A percentile compares a stretch with the other conserved stretches of the same genome.
phyloP scores from a whole-genome alignment of 2,113 vertebrate genomes.

The Conger conger region DNA sequence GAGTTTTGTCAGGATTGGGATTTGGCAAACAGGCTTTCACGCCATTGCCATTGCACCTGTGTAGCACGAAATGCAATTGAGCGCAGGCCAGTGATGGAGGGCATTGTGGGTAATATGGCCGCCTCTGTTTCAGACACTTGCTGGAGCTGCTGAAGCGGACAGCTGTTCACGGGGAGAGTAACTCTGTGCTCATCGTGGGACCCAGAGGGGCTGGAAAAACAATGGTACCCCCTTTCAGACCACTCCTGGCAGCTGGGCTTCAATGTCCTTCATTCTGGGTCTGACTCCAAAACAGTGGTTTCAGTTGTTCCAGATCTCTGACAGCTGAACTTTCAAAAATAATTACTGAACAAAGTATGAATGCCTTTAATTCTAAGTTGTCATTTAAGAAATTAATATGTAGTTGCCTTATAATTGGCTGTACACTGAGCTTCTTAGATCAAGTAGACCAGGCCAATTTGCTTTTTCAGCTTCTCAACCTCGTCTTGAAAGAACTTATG shows the following conservation, averaged over 20 bases:
- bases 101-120: slow-evolving; percentile 39
- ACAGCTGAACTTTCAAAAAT: background rate
- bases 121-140: slow-evolving; percentile 75
- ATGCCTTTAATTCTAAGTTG: background rate
- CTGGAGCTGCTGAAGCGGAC: slow-evolving; percentile 87
- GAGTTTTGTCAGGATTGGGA: background rate
- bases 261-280: background rate
- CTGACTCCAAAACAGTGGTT: background rate
- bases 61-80: background rate
- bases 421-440: background rate
- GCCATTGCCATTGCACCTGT: slow-evolving; percentile 11
- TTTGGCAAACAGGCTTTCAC: background rate
- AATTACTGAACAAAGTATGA: too few species aligned
- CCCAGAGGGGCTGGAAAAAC: slow-evolving; percentile 90
- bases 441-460: background rate
- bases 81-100: background rate
- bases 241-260: background rate
- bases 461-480: slow-evolving; percentile 75
- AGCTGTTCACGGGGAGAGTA: slow-evolving; percentile 86
- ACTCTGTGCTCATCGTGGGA: slow-evolving; percentile 89
- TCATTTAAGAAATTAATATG: background rate
- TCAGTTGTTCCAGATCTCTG: background rate
- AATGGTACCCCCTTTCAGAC: slow-evolving; percentile 65
- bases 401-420: background rate
- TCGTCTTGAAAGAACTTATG: slow-evolving; percentile 79